Evolutionary conservation across 2,888 invertebrate genomes (phyloP), one percentile per base, ranked within the genome.

Genomic region (Hydriomena furcata): DNA sequence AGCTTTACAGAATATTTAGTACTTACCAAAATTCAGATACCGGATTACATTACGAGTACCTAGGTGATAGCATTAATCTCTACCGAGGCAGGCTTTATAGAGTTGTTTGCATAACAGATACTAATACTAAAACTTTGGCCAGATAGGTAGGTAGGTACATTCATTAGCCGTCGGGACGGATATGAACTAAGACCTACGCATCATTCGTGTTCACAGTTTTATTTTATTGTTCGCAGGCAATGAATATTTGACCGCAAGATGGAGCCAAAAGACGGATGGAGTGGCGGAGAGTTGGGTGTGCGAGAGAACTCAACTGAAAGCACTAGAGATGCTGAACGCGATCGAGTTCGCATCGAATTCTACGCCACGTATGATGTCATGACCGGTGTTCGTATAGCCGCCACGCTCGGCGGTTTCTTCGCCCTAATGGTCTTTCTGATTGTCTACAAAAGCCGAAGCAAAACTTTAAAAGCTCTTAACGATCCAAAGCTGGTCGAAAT

Each of bases 301-400:
- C 59, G 73, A 60, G 81, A 82, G 54, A 88, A 87, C 74, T 73
- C 77, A 55, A 88, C 86, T 40, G 79, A 82, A 50, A 77, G 68
- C 58, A 67, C 85, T 58, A 81, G 81, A 60, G 76, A 77, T 66
- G 86, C 90, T 65, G 93, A 94, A 68, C 92, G 94, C 46, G 94
- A 95, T 77, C 93, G 93, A 71, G 92, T 94, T 69, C 94, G 94
- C 72, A 92, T 94, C 69, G 95, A 95, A 78, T 97, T 96, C 89
- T 97, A 96, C 91, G 94, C 95, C 69, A 96, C 96, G 25, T 98
- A 98, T 88, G 97, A 97, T 92, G 95, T 95, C 82, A 97, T 97
- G 97, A 97, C 97, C 69, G 97, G 97, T 62, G 94, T 97, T 60
- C 93, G 97, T 61, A 97, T 97, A 84, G 97, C 97, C 66, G 96